These are phyloP conservation scores for Cirrhinus mrigala DNA, from an alignment of 2,797 vertebrate genomes.

Conservation along the genomic window DNA sequence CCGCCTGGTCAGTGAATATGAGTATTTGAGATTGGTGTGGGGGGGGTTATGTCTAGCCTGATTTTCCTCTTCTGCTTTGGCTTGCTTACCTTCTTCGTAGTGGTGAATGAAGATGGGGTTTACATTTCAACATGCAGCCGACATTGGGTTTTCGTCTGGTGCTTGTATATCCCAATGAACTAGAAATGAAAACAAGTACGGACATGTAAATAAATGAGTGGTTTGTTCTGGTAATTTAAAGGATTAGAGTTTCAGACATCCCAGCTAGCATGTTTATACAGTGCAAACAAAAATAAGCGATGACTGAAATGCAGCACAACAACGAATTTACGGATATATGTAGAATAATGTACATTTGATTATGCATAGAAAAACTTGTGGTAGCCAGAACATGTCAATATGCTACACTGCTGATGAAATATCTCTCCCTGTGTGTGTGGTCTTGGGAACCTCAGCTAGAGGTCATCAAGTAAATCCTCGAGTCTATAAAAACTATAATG, in stretches of 20 bases:
- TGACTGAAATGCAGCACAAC: slow-evolving; percentile 18
- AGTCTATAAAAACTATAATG: slow-evolving; percentile 27
- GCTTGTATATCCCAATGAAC: slow-evolving; percentile 36
- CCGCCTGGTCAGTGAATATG: slow-evolving; percentile 25
- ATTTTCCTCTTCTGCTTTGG: not conserved
- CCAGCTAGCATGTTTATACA: slow-evolving; percentile 38
- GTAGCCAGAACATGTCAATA: not conserved
- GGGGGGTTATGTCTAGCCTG: slow-evolving; percentile 3
- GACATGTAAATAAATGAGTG: slow-evolving; percentile 55
- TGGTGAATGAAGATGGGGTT: slow-evolving; percentile 32
- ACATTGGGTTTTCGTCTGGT: slow-evolving; percentile 39
- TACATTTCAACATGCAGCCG: slow-evolving; percentile 41
- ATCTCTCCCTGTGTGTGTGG: slow-evolving; percentile 37
- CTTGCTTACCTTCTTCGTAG: not conserved
- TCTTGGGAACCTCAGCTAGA: slow-evolving; percentile 11
- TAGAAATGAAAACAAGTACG: slow-evolving; percentile 49
- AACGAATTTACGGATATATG: not conserved
- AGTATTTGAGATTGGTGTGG: not conserved
- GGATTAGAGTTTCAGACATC: slow-evolving; percentile 35
- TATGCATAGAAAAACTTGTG: not conserved
- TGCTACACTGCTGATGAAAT: not conserved
- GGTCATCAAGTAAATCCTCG: slow-evolving; percentile 12
- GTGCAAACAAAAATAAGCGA: slow-evolving; percentile 17
- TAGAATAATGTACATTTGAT: not conserved
- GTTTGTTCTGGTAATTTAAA: slow-evolving; percentile 25